Conservation (phyloP, 2,797 vertebrate species). For the Hephaestus fuliginosus region DNA sequence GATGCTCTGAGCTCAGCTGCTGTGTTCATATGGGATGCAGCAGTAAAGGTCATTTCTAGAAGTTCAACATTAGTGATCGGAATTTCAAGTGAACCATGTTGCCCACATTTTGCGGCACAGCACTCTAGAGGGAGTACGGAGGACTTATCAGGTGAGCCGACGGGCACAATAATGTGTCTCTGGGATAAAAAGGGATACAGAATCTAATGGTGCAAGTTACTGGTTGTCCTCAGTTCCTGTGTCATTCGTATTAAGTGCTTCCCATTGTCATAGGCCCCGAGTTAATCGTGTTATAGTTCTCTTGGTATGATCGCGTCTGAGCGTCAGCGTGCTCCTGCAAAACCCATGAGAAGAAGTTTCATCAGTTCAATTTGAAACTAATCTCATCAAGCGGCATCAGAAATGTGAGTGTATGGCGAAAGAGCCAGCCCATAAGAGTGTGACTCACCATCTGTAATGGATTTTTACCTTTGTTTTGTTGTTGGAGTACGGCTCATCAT, state of each 20-base stretch:
- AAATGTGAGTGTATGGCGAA: not conserved
- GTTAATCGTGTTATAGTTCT: conserved; percentile 54
- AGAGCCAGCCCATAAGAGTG: conserved; percentile 12
- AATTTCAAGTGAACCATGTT: conserved; percentile 79
- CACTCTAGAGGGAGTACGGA: conserved; percentile 38
- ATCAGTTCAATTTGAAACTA: conserved; percentile 62
- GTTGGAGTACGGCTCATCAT: conserved; percentile 46
- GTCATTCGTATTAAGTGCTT: conserved; percentile 38
- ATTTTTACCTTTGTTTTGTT: conserved; percentile 51
- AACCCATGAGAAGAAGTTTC: conserved; percentile 49
- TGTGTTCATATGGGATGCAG: conserved; percentile 71
- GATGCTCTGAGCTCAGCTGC: conserved; percentile 61
- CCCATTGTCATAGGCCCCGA: conserved; percentile 39
- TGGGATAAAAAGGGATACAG: conserved; percentile 29
- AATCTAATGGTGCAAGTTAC: conserved; percentile 35
- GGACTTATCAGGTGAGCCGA: conserved; percentile 35
- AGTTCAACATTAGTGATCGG: conserved; percentile 82
- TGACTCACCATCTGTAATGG: conserved; percentile 43
- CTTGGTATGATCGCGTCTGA: not conserved
- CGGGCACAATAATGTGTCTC: not conserved
- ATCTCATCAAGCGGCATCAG: conserved; percentile 51
- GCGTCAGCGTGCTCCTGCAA: not conserved
- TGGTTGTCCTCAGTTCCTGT: not conserved
- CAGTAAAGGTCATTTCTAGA: conserved; percentile 82
- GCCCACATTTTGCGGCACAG: conserved; percentile 45